A percentile compares a stretch with the other conserved stretches of the same genome.
phyloP scores from a whole-genome alignment of 2,888 invertebrate species.

The Drosophila paucipuncta region DNA sequence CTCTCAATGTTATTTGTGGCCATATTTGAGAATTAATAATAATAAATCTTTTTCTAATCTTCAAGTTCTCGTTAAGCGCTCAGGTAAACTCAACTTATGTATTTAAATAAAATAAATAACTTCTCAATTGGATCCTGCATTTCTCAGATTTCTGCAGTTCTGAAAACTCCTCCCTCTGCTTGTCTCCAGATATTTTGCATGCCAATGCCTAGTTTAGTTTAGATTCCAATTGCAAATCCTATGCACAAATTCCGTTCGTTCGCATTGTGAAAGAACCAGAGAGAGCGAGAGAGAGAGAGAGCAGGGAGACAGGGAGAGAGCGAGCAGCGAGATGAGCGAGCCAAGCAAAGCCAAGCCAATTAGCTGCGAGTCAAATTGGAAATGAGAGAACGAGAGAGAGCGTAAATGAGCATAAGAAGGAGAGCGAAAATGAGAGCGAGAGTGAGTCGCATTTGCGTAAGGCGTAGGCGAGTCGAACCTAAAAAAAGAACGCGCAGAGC shows the following conservation, averaged over 20 bases:
- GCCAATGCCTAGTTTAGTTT: conserved; percentile 13
- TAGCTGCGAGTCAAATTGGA: conserved; percentile 39
- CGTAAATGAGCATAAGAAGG: background rate
- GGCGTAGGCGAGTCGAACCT: conserved; percentile 65
- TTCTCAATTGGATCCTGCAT: conserved; percentile 4
- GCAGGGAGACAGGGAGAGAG: background rate
- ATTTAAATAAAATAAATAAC: background rate
- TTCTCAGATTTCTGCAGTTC: conserved; percentile 23
- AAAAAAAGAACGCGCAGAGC: conserved; percentile 61
- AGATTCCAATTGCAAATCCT: conserved; percentile 39
- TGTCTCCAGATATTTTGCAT: conserved; percentile 30
- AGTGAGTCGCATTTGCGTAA: conserved; percentile 58
- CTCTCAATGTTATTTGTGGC: background rate
- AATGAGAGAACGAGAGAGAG: conserved; percentile 18
- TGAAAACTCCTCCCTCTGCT: background rate
- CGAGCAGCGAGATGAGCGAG: background rate
- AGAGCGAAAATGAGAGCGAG: conserved; percentile 31
- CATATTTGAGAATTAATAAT: background rate
- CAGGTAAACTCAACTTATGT: background rate
- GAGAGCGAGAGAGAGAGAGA: background rate
- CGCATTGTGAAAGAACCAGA: background rate
- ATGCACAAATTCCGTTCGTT: conserved; percentile 24
- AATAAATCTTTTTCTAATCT: background rate
- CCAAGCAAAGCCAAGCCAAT: conserved; percentile 19
- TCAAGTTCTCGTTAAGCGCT: background rate